A percentile compares a stretch with the other conserved stretches of the same genome.
Evolutionary conservation across 2,797 vertebrate genomes (phyloP).

Genomic region (Rhabdophis nuchalis): DNA sequence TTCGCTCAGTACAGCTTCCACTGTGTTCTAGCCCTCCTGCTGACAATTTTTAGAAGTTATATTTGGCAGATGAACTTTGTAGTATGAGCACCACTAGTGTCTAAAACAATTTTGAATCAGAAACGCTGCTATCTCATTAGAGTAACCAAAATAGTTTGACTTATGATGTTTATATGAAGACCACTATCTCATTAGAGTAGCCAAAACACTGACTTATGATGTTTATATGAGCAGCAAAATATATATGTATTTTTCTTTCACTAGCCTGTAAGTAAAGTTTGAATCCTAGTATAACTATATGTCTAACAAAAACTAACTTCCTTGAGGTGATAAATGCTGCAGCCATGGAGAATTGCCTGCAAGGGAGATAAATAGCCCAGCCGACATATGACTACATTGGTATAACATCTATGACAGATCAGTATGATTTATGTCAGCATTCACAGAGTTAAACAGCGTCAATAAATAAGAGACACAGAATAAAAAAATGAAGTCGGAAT

Average conservation of each 20-base stretch:
- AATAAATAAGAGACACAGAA: slow-evolving; percentile 36
- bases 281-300: neutral
- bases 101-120: neutral
- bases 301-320: neutral
- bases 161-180: neutral
- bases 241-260: neutral
- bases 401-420: slow-evolving; percentile 18
- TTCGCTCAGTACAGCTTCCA: neutral
- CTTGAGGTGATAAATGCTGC: slow-evolving; percentile 3
- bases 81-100: neutral
- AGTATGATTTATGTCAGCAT: slow-evolving; percentile 9
- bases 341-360: neutral
- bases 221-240: neutral
- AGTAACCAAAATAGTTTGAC: neutral
- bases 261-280: neutral
- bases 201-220: neutral
- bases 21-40: neutral
- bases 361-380: slow-evolving; percentile 19
- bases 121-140: neutral
- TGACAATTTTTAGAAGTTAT: neutral
- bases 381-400: neutral
- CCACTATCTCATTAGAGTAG: neutral
- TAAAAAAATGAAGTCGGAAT: slow-evolving; percentile 3
- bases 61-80: neutral
- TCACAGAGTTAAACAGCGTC: slow-evolving; percentile 18